Evolutionary conservation across 2,888 invertebrate genomes (phyloP), one percentile per base, ranked within the genome.

Genomic region (Taenaris catops): DNA sequence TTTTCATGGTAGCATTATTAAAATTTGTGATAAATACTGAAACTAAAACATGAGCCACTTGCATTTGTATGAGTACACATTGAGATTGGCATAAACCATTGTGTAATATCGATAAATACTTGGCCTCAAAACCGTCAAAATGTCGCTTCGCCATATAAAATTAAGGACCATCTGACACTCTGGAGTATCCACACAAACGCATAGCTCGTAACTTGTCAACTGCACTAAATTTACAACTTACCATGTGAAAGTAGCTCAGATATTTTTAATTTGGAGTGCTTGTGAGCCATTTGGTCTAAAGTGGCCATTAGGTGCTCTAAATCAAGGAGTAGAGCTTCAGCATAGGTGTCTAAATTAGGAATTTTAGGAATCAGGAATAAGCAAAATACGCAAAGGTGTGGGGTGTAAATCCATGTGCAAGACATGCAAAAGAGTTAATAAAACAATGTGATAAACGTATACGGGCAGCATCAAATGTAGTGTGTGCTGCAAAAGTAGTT

Each of bases 271-370:
- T 78, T 67, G 55, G 86, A 78, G 61, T 87, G 83, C 68, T 78
- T 83, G 60, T 87, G 78, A 71, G 87, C 83, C 84, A 87, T 87
- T 78, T 87, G 87, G 64, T 87, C 87, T 67, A 87, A 67, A 58
- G 87, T 87, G 58, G 87, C 84, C 87, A 87, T 87, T 48, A 87
- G 83, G 75, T 87, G 81, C 76, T 87, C 87, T 76, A 87, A 79
- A 56, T 87, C 87, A 65, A 87, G 81, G 70, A 87, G 86, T 33
- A 87, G 76, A 70, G 87, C 74, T 75, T 87, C 87, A 49, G 87
- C 87, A 56, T 87, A 87, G 58, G 87, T 86, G 69, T 81, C 87
- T 87, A 74, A n/a, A n/a, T 56, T 57, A 69, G 40, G 40, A 33
- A 18, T 14, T 27, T 14, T 14, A 31, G 48, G 44, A 66, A 59